These are phyloP conservation scores for Sarcophilus harrisii DNA, from an alignment of 2,797 vertebrate species.

Conservation along the genomic window DNA sequence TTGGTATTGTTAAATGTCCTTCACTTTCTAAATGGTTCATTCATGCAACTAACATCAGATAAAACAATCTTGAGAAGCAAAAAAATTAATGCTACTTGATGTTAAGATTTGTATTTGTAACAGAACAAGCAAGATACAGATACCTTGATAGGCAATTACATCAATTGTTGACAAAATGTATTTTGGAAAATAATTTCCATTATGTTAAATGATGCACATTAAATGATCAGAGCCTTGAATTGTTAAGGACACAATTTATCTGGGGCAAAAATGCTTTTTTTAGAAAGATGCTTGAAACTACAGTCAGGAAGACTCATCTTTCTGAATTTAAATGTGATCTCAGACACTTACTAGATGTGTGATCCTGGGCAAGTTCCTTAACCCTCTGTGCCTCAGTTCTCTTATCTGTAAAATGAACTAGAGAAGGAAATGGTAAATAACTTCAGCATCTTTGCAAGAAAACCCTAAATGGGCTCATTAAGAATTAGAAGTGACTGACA, in stretches of 20 bases:
- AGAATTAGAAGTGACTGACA: not conserved
- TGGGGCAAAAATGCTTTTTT: not conserved
- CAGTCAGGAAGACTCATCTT: not conserved
- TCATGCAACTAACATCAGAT: slow-evolving; percentile 11
- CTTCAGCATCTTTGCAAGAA: not conserved
- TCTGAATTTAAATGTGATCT: not conserved
- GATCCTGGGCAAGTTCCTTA: not conserved
- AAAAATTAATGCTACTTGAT: not conserved
- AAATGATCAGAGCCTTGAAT: slow-evolving; percentile 8
- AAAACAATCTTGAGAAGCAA: not conserved
- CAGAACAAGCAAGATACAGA: not conserved
- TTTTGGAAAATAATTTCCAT: slow-evolving; percentile 32
- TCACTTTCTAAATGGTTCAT: slow-evolving; percentile 26
- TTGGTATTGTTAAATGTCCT: not conserved
- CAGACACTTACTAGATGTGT: not conserved
- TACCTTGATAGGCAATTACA: not conserved
- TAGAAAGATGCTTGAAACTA: not conserved
- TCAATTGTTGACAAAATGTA: not conserved
- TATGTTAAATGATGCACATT: slow-evolving; percentile 39
- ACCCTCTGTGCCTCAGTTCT: not conserved
- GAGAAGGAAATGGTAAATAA: not conserved
- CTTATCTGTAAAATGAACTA: not conserved
- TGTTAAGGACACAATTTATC: not conserved
- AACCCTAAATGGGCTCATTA: not conserved
- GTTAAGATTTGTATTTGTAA: not conserved